Base-by-base conservation (phyloP, 2,113 vertebrate species). In the Notothenia rossii region DNA sequence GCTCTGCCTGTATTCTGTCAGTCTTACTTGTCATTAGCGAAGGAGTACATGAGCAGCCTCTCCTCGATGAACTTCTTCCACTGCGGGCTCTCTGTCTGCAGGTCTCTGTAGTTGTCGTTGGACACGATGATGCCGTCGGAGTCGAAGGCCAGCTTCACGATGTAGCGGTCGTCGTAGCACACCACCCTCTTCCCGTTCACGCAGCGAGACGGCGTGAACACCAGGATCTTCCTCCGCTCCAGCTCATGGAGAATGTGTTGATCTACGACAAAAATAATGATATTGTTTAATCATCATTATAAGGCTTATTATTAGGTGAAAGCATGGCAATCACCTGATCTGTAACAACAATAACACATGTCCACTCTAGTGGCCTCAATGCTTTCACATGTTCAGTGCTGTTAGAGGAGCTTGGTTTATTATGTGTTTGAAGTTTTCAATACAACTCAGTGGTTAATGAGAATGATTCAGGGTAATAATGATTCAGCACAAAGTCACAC, bases 11-110 rank as follows among this genome's bases (percentile, higher is more conserved):
- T 46, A 36, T 4, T 0, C 5, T 22, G 15, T 36, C 10, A 5
- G 36, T 4, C 95, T 45, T 87, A 97, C 97, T 95, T 97, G 91
- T 98, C 95, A 0, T 96, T 98, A 77, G 96, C 97, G 1, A 98
- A 98, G 4, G 96, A 96, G 93, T 96, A 98, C 97, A 98, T 98
- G 68, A 98, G 96, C 8, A 98, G 93, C 33, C 97, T 87, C 48
- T 97, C 96, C 88, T 98, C 97, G 0, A 98, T 97, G 72, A 98
- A 98, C 94, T 95, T 96, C 86, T 97, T 98, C 97, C 97, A 98
- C 78, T 96, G 95, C 0, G 96, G 96, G 46, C 96, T 98, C 90
- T 98, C 97, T 0, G 84, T 95, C 83, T 98, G 97, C 58, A 98
- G 95, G 82, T 98, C 97, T 0, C 97, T 93, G 92, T 98, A 98